These are phyloP conservation scores for Oligia fasciuncula DNA, from an alignment of 2,888 invertebrate genomes.

Conservation along the genomic window DNA sequence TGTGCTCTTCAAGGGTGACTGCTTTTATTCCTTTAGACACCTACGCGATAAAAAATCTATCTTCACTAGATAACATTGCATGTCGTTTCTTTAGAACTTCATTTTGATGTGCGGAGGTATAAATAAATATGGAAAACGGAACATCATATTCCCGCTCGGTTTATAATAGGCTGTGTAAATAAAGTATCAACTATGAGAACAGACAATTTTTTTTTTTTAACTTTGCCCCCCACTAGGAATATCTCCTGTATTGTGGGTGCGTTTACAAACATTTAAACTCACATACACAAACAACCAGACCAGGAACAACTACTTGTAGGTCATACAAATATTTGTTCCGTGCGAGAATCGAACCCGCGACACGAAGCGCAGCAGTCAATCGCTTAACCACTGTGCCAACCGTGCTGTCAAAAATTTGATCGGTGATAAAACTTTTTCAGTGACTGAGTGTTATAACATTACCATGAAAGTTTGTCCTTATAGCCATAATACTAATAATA, in stretches of 20 bases:
- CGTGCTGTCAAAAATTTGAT: too few species aligned
- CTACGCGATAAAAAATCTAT: conserved; percentile 50
- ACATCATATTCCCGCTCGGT: background rate
- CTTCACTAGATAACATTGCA: conserved; percentile 44
- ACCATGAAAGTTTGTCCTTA: background rate
- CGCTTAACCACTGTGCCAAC: too few species aligned
- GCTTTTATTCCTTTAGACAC: conserved; percentile 53
- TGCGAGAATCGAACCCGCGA: too few species aligned
- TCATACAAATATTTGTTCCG: too few species aligned
- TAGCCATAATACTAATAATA: background rate
- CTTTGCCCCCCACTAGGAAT: too few species aligned
- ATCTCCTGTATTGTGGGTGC: too few species aligned
- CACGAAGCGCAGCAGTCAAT: too few species aligned
- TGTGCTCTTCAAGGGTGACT: conserved; percentile 57
- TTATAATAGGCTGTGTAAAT: background rate
- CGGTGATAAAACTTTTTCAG: background rate
- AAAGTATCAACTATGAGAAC: background rate
- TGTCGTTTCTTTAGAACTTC: too few species aligned
- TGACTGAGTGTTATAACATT: background rate
- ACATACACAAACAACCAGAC: too few species aligned
- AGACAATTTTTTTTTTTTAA: too few species aligned
- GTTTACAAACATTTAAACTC: too few species aligned
- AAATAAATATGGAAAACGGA: conserved; percentile 6
- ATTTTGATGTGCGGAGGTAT: background rate
- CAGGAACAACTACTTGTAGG: too few species aligned